These are phyloP conservation scores for Megalurothrips usitatus DNA, from an alignment of 2,888 invertebrate species.

Conservation along the genomic window DNA sequence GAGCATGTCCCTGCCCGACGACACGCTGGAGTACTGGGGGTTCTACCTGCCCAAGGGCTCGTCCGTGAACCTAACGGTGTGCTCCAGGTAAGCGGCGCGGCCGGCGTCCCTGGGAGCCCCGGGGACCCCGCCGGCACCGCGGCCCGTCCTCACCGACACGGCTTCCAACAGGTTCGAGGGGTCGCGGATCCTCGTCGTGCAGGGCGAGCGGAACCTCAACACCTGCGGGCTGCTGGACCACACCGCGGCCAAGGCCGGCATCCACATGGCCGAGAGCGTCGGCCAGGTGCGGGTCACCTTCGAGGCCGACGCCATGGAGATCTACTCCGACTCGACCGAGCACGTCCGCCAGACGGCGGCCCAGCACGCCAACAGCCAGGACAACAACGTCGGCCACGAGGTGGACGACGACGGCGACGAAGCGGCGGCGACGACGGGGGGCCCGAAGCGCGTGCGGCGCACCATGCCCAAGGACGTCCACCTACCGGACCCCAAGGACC, in stretches of 20 bases:
- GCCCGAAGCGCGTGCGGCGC: not conserved
- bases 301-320: conserved; percentile 54
- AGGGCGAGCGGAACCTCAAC: conserved; percentile 69
- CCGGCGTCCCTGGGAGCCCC: not conserved
- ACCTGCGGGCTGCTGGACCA: conserved; percentile 74
- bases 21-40: conserved; percentile 84
- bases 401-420: conserved; percentile 34
- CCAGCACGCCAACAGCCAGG: conserved; percentile 29
- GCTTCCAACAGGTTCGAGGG: conserved; percentile 52
- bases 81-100: conserved; percentile 58
- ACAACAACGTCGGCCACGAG: conserved; percentile 36
- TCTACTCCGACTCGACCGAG: conserved; percentile 41
- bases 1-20: conserved; percentile 76
- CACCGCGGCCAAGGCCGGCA: conserved; percentile 59
- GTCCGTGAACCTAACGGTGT: conserved; percentile 69
- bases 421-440: conserved; percentile 16
- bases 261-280: conserved; percentile 56
- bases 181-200: conserved; percentile 73
- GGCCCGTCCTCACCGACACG: not conserved
- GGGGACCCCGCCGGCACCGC: not conserved
- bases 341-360: conserved; percentile 28
- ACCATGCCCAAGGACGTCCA: not conserved
- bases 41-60: conserved; percentile 77
- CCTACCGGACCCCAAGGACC: conserved; percentile 31
- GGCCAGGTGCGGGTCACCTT: conserved; percentile 57